Evolutionary conservation across 2,113 vertebrate genomes (phyloP), one percentile per base, ranked within the genome.

Genomic region (Chionodraco myersi): DNA sequence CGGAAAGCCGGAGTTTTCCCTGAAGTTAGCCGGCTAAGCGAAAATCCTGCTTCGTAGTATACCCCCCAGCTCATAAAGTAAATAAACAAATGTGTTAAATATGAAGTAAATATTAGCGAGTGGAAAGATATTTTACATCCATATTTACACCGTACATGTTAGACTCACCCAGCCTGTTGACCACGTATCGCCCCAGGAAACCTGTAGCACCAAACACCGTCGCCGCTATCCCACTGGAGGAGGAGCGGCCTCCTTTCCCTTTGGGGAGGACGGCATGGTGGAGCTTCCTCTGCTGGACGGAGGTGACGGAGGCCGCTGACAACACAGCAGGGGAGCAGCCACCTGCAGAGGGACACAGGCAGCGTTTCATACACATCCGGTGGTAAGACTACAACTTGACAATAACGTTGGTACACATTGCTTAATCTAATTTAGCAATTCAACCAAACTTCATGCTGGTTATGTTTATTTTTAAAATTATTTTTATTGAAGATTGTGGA

Each of bases 181-280:
- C 96, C 18, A 99, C 95, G 0, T 99, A 99, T 71, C 98, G 94
- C 13, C 98, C 98, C 79, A 99, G 88, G 79, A 97, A 99, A 10
- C 98, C 98, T 0, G 98, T 97, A 30, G 97, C 98, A 65, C 98
- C 98, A 72, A 99, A 99, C 45, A 99, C 98, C 0, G 97, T 99
- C 68, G 97, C 98, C 8, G 97, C 95, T 0, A 99, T 87, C 44
- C 98, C 98, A 51, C 98, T 99, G 82, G 95, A 95, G 0, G 98
- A 98, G 1, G 97, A 99, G 41, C 97, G 96, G 0, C 97, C 97
- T 3, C 96, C 96, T 83, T 96, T 97, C 5, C 98, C 98, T 72
- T 86, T 95, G 52, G 97, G 97, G 23, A 97, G 85, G 58, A 97
- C 1, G 0, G 96, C 94, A 75, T 97, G 94, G 81, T 99, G 98